Percentiles rank a stretch among this genome's conserved stretches.
phyloP scores from a whole-genome alignment of 2,797 vertebrate species.

The Lepilemur ruficaudatus region DNA sequence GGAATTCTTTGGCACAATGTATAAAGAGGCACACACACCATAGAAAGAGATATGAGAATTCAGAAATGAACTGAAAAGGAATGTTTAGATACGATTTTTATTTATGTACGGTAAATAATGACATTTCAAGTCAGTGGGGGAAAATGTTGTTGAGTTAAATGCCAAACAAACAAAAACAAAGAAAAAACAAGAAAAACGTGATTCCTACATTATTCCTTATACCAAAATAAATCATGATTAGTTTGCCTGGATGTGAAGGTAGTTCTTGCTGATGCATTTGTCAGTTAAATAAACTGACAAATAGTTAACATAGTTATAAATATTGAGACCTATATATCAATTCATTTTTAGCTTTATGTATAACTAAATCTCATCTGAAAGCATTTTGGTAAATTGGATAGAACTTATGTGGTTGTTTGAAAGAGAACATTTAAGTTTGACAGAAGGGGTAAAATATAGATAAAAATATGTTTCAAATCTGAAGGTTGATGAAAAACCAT shows the following conservation, averaged over 20 bases:
- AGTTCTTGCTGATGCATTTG: background rate
- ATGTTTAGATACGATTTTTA: background rate
- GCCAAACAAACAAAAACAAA: background rate
- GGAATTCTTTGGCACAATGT: background rate
- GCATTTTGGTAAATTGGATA: background rate
- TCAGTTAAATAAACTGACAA: background rate
- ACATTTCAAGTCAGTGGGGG: background rate
- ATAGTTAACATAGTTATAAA: constrained; percentile 9
- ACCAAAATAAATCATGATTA: background rate
- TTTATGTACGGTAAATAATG: background rate
- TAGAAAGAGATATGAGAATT: constrained; percentile 5
- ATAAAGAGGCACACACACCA: background rate
- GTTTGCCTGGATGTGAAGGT: constrained; percentile 5
- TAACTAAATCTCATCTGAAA: constrained; percentile 3
- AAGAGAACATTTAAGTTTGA: background rate
- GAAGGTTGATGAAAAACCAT: background rate
- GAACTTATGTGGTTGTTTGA: background rate
- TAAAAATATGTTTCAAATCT: background rate
- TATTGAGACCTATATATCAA: background rate
- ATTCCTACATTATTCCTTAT: background rate
- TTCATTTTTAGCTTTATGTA: constrained; percentile 18
- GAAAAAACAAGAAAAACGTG: background rate
- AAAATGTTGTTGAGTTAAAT: background rate
- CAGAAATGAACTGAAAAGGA: background rate
- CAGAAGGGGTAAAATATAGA: background rate